These are phyloP conservation scores for Calliscelio sp. DNA, from an alignment of 2,888 invertebrate species.

Conservation along the genomic window DNA sequence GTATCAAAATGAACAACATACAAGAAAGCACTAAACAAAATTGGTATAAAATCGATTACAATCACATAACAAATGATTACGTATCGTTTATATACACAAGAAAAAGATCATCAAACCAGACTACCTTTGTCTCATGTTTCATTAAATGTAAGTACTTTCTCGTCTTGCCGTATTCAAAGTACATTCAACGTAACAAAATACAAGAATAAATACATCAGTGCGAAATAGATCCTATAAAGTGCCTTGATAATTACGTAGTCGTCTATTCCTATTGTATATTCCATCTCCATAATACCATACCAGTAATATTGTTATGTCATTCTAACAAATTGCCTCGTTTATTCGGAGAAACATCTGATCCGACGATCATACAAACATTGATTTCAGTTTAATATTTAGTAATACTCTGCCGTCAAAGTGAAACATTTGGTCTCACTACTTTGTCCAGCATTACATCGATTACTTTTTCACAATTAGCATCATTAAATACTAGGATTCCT, in stretches of 20 bases:
- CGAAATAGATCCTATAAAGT: conserved; percentile 50
- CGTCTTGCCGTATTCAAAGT: conserved; percentile 1
- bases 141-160: conserved; percentile 48
- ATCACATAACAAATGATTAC: conserved; percentile 25
- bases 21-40: conserved; percentile 17
- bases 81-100: conserved; percentile 21
- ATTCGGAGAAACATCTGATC: conserved; percentile 24
- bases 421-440: conserved; percentile 3
- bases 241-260: conserved; percentile 34
- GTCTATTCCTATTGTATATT: conserved; percentile 44
- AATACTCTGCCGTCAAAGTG: conserved; percentile 43
- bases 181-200: conserved; percentile 1
- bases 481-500: conserved; percentile 24
- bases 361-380: conserved; percentile 28
- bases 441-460: conserved; percentile 16
- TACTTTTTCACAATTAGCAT: conserved; percentile 34
- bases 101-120: conserved; percentile 7
- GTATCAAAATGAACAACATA: conserved; percentile 39
- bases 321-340: conserved; percentile 28
- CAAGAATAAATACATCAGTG: conserved; percentile 45
- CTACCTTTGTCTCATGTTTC: background rate
- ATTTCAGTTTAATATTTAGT: conserved; percentile 37
- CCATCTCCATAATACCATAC: conserved; percentile 22
- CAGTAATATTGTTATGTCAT: conserved; percentile 1
- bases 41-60: conserved; percentile 34